Evolutionary conservation across 2,113 vertebrate species (phyloP), one percentile per base, ranked within the genome.

Genomic region (Neoarius graeffei): DNA sequence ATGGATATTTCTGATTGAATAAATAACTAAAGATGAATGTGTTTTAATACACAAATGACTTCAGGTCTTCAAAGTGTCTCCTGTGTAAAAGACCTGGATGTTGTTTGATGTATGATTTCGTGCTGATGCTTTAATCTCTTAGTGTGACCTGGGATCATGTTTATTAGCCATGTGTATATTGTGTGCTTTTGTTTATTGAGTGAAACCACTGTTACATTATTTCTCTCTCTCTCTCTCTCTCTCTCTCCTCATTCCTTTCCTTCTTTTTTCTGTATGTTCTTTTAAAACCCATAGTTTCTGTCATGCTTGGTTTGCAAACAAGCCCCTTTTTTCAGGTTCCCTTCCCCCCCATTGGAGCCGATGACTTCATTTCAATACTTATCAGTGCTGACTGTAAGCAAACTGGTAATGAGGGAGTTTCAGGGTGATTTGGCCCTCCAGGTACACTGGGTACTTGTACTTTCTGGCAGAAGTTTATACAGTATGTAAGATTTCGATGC

Each of bases 381-480:
- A 90, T 90, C 89, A 89, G 73, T 81, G 66, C 30, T 90, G 87
- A 88, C 88, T 91, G 83, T 91, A 91, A 90, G 85, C 83, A 90
- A 66, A 77, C 85, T 88, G 35, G 42, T 42, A 42, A 42, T 42
- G 42, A 27, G 59, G 14, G 54, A 35, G 14, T 17, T 15, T 27
- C 4, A 60, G 79, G 62, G 52, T 73, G 67, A 14, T 85, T 23
- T 23, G 35, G 5, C 27, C 60, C 4, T 56, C 27, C 67, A 73
- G 84, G 67, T 59, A 57, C 79, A 81, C 7, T 20, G 42, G 27
- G 15, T 19, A 17, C 76, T 54, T 5, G 23, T 56, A 27, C 76
- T 27, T 25, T 56, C 2, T 79, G 48, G 42, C 5, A 20, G 35
- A 35, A 17, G 71, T n/a, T 52, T 23, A 11, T n/a, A 48, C 10